phyloP scores from a whole-genome alignment of 2,888 invertebrate genomes.

The Caenorhabditis angaria region DNA sequence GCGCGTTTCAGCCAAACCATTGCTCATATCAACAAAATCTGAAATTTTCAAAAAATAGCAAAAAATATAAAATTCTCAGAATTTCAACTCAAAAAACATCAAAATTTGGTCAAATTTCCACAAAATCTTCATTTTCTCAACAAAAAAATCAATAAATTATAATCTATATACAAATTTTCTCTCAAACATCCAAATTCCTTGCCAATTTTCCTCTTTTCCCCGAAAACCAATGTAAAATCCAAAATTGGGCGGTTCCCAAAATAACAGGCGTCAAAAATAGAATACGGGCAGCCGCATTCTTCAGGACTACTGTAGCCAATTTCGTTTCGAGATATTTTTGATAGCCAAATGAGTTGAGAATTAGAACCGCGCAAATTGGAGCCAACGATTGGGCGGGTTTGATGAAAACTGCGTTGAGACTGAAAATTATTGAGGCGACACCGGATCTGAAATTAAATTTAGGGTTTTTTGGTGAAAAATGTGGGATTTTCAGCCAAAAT shows the following conservation, averaged over 20 bases:
- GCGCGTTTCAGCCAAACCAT: no score
- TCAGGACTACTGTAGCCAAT: slow-evolving; percentile 36
- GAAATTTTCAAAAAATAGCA: no score
- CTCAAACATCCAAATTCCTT: not conserved
- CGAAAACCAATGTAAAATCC: slow-evolving; percentile 57
- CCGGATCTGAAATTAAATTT: slow-evolving; percentile 42
- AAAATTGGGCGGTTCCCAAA: slow-evolving; percentile 59
- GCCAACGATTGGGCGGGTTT: slow-evolving; percentile 71
- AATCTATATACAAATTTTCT: no score
- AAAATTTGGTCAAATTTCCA: no score
- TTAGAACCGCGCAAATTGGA: slow-evolving; percentile 63
- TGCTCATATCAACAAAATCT: no score
- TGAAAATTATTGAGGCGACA: slow-evolving; percentile 69
- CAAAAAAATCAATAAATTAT: no score
- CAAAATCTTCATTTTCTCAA: no score
- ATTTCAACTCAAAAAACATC: no score
- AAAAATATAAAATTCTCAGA: no score
- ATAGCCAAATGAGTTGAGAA: slow-evolving; percentile 64
- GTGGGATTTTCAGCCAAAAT: no score
- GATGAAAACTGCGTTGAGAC: slow-evolving; percentile 69
- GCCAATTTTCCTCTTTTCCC: not conserved
- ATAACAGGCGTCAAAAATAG: slow-evolving; percentile 64
- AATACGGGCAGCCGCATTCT: slow-evolving; percentile 49
- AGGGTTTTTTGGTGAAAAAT: not conserved
- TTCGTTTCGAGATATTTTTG: slow-evolving; percentile 53